Percentiles rank a stretch among this genome's conserved stretches.
Conservation (phyloP, 2,888 invertebrate genomes). For the Malthinus seriepunctatus region DNA sequence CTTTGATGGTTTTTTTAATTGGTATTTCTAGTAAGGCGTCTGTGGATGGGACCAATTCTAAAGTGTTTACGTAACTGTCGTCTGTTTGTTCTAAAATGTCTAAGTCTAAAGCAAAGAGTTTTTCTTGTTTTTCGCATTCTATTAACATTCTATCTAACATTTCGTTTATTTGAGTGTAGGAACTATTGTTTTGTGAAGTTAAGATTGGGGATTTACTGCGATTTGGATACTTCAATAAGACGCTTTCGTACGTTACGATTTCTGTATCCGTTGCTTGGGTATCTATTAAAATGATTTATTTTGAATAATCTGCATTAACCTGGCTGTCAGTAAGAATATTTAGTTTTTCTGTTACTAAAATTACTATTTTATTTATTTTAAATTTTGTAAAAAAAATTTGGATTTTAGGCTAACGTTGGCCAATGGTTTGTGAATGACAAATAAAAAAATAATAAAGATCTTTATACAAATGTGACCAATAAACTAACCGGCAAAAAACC, state of each 20-base stretch:
- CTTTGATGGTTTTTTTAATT: constrained; percentile 45
- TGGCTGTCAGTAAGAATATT: constrained; percentile 42
- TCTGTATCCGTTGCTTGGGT: constrained; percentile 38
- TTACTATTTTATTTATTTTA: constrained; percentile 6
- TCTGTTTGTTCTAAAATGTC: constrained; percentile 42
- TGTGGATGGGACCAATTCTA: constrained; percentile 49
- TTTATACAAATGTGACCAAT: constrained; percentile 24
- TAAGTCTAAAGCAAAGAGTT: constrained; percentile 46
- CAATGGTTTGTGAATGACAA: constrained; percentile 40
- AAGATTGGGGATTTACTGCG: constrained; percentile 37
- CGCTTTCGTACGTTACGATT: constrained; percentile 50
- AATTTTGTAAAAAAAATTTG: constrained; percentile 5
- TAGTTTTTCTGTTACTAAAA: constrained; percentile 15
- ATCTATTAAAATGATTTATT: constrained; percentile 41
- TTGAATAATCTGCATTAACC: constrained; percentile 30
- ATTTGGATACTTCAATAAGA: constrained; percentile 43
- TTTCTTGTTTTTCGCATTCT: constrained; percentile 53
- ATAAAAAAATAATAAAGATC: constrained; percentile 29
- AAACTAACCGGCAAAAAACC: constrained; percentile 34
- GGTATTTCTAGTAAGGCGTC: constrained; percentile 54
- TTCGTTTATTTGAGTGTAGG: constrained; percentile 52
- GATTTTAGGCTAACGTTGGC: constrained; percentile 23
- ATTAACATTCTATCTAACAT: constrained; percentile 53
- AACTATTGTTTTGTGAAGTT: constrained; percentile 36
- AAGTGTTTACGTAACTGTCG: constrained; percentile 45